These are phyloP conservation scores for Periophthalmus magnuspinnatus DNA, from an alignment of 2,797 vertebrate species.

Conservation along the genomic window DNA sequence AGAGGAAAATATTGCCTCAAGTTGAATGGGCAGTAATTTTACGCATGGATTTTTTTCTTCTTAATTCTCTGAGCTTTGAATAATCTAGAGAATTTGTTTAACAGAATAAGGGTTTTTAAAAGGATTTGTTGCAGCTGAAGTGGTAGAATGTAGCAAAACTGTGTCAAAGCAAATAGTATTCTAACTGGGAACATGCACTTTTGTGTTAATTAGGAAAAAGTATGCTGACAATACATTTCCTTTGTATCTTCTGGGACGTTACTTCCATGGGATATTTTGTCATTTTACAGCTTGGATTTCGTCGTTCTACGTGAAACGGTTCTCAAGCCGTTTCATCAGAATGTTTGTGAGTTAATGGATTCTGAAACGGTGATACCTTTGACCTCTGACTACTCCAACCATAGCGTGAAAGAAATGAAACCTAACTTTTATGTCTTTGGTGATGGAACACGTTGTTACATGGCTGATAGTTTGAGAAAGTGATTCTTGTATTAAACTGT, in stretches of 20 bases:
- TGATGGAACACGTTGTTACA: too few species aligned
- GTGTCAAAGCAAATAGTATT: conserved; percentile 59
- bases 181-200: conserved; percentile 41
- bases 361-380: neutral
- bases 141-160: conserved; percentile 45
- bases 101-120: conserved; percentile 68
- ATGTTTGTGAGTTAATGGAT: neutral
- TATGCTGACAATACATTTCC: conserved; percentile 43
- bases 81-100: conserved; percentile 75
- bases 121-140: conserved; percentile 37
- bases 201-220: conserved; percentile 58
- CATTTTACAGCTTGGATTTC: neutral
- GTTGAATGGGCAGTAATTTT: conserved; percentile 79
- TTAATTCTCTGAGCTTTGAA: conserved; percentile 70
- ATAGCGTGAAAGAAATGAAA: neutral
- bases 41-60: conserved; percentile 74
- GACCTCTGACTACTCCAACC: neutral
- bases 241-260: conserved; percentile 39
- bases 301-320: neutral
- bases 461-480: neutral
- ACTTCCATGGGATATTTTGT: conserved; percentile 12
- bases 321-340: neutral
- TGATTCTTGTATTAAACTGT: neutral
- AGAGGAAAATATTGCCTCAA: conserved; percentile 74
- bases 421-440: neutral